Evolutionary conservation across 2,888 invertebrate species (phyloP).

Genomic region (Tanytarsus gracilentus): DNA sequence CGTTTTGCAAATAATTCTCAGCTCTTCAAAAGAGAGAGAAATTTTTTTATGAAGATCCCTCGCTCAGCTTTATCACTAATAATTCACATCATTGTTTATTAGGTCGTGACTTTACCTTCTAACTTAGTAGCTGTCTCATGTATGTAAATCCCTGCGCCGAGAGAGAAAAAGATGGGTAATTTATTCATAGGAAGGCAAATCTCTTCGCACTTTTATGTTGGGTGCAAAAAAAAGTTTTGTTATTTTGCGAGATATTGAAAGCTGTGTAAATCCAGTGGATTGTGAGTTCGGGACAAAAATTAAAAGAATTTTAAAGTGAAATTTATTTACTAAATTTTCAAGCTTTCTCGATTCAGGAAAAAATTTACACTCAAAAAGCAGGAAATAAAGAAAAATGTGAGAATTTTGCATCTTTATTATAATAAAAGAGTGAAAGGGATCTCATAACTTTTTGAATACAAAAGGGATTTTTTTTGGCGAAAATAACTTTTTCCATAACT

Average conservation of each 20-base stretch:
- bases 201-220: too few relatives aligned
- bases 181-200: conserved; percentile 11
- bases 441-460: not conserved
- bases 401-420: not conserved
- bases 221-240: too few relatives aligned
- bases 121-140: not conserved
- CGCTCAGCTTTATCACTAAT: conserved; percentile 13
- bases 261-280: too few relatives aligned
- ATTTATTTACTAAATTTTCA: not conserved
- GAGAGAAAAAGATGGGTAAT: not conserved
- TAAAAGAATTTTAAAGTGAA: too few relatives aligned
- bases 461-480: conserved; percentile 11
- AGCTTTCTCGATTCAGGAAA: not conserved
- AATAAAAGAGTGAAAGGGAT: conserved; percentile 3
- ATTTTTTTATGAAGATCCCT: not conserved
- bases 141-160: conserved; percentile 8
- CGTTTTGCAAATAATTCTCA: conserved; percentile 20
- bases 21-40: not conserved
- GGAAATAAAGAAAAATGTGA: conserved; percentile 8
- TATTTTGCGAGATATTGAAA: too few relatives aligned
- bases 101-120: conserved; percentile 21
- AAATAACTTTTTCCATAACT: conserved; percentile 5
- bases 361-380: not conserved
- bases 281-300: too few relatives aligned
- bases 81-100: conserved; percentile 28